Evolutionary conservation across 2,888 invertebrate species (phyloP), one percentile per base, ranked within the genome.

Genomic region (Marasmarcha lunaedactyla): DNA sequence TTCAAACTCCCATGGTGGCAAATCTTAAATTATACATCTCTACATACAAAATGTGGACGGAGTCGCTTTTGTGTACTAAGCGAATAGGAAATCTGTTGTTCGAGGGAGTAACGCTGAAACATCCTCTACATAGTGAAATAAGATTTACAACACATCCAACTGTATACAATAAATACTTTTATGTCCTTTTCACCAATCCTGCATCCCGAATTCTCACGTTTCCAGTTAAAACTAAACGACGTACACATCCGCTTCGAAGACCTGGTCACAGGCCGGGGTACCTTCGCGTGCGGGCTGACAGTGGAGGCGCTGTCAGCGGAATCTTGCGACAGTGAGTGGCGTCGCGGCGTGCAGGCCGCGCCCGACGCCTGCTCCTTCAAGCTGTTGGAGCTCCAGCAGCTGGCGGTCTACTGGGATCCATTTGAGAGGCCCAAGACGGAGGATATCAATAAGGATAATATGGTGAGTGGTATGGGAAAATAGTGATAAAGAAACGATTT

Each of bases 211-310:
- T n/a, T n/a, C n/a, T n/a, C n/a, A n/a, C n/a, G n/a, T n/a, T 30
- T 37, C 0, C 83, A 96, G 90, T 72, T 98, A 36, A 94, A 94
- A 66, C 89, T 99, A 44, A 91, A 90, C 57, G 95, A 98, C 83
- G 96, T 99, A 11, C 98, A 98, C 71, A 88, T 99, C 44, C 90
- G 98, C 3, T 98, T 95, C 73, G 98, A 99, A 81, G 97, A 98
- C 77, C 86, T 88, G 33, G 72, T 88, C 11, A 91, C 93, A 10
- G 86, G 90, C 47, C 86, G 89, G 13, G 81, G 86, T 36, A 81
- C 83, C 50, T 91, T 97, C 72, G 93, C 95, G 30, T 92, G 92
- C 70, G 98, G 98, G 9, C 83, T 98, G 33, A 90, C 91, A 42
- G 91, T 97, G 55, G 92, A 92, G 58, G 90, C 92, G 20, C 85